Conservation (phyloP, 2,797 vertebrate species). For the Schizothorax lantsangensis region DNA sequence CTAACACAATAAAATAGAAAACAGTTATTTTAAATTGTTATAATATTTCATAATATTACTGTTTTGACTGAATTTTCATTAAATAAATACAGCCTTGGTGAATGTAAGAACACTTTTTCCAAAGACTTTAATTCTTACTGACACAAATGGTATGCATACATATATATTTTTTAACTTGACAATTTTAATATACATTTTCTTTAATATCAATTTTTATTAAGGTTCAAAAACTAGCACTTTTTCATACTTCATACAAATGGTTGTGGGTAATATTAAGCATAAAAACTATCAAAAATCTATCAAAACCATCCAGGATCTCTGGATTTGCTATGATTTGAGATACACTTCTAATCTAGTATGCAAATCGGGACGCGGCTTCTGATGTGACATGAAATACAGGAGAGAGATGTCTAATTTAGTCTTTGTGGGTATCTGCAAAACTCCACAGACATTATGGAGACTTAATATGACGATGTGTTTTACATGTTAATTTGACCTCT, state of each 20-base stretch:
- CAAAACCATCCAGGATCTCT: neutral
- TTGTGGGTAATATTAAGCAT: neutral
- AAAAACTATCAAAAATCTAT: neutral
- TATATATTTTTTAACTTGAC: neutral
- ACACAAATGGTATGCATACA: neutral
- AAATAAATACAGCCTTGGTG: neutral
- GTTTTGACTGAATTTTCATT: neutral
- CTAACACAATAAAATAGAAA: neutral
- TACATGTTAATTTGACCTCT: constrained; percentile 21
- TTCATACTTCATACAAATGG: neutral
- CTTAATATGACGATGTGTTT: neutral
- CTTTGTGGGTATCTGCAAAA: constrained; percentile 4
- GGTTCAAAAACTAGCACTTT: neutral
- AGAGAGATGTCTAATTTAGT: neutral
- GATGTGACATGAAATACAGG: constrained; percentile 1
- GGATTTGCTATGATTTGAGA: neutral
- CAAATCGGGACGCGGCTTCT: neutral
- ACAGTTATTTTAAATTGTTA: neutral
- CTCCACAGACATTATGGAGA: neutral
- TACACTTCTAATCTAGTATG: neutral
- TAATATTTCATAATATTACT: neutral
- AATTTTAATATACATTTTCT: neutral
- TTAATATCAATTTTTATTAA: neutral
- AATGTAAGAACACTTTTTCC: neutral
- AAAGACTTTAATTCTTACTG: neutral